Conservation (phyloP, 1,140 invertebrate genomes). For the Thalassaphorura encarpata region DNA sequence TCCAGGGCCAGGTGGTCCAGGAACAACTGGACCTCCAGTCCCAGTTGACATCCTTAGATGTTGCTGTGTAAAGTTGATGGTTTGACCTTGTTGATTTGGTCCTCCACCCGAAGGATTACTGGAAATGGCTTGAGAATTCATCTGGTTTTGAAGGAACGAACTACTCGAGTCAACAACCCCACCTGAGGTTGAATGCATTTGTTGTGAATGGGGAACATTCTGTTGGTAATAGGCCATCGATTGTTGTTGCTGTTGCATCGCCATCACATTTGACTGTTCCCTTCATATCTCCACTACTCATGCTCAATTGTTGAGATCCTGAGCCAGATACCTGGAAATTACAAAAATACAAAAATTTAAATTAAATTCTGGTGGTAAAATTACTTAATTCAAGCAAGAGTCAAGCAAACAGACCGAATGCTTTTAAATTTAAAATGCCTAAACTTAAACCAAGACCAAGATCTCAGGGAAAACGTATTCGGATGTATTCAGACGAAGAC, state of each 20-base stretch:
- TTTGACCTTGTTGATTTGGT: constrained; percentile 24
- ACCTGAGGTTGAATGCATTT: no score
- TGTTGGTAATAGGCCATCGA: no score
- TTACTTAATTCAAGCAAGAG: no score
- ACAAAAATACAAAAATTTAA: constrained; percentile 3
- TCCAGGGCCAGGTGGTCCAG: background rate
- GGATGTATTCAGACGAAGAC: no score
- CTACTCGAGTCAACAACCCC: no score
- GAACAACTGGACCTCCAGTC: background rate
- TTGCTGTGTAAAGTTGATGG: constrained; percentile 32
- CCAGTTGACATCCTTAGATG: constrained; percentile 20
- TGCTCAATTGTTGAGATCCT: constrained; percentile 10
- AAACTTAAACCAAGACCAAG: no score
- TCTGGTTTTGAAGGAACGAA: no score
- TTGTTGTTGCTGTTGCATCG: constrained; percentile 2
- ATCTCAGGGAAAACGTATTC: no score
- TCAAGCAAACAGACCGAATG: no score
- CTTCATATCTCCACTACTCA: constrained; percentile 10
- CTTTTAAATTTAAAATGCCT: no score
- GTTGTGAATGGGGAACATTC: no score
- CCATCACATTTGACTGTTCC: background rate
- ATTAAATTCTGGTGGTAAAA: no score
- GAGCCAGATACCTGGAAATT: constrained; percentile 9
- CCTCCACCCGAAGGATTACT: background rate
- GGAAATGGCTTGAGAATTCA: background rate